These are phyloP conservation scores for Callithrix jacchus DNA, from an alignment of 2,113 vertebrate species.

Conservation along the genomic window DNA sequence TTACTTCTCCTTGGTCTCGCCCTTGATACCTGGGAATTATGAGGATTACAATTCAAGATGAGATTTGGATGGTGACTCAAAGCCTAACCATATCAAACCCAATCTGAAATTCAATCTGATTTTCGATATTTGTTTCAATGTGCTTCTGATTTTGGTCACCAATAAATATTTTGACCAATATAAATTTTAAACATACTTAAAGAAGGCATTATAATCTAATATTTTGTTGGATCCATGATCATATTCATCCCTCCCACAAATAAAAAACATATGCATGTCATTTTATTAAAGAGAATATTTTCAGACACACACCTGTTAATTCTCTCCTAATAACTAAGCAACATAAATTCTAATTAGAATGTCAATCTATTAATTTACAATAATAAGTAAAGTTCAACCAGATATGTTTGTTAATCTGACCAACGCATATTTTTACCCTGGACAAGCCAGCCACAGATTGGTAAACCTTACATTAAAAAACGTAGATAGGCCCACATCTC, in stretches of 20 bases:
- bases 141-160: background rate
- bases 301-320: background rate
- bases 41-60: too few relatives aligned
- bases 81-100: background rate
- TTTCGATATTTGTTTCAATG: background rate
- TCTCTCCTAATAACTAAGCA: constrained; percentile 5
- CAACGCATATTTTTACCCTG: background rate
- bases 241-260: background rate
- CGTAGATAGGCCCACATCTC: background rate
- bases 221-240: background rate
- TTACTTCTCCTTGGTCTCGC: too few relatives aligned
- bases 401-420: background rate
- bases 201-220: background rate
- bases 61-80: too few relatives aligned
- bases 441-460: background rate
- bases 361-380: constrained; percentile 23
- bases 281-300: constrained; percentile 19
- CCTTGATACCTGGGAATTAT: too few relatives aligned
- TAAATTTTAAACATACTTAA: background rate
- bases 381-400: background rate
- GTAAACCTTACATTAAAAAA: background rate
- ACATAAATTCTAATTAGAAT: background rate
- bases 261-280: background rate
- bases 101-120: background rate
- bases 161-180: background rate